Conservation (phyloP, 2,113 vertebrate species). For the Pelmatolapia mariae region DNA sequence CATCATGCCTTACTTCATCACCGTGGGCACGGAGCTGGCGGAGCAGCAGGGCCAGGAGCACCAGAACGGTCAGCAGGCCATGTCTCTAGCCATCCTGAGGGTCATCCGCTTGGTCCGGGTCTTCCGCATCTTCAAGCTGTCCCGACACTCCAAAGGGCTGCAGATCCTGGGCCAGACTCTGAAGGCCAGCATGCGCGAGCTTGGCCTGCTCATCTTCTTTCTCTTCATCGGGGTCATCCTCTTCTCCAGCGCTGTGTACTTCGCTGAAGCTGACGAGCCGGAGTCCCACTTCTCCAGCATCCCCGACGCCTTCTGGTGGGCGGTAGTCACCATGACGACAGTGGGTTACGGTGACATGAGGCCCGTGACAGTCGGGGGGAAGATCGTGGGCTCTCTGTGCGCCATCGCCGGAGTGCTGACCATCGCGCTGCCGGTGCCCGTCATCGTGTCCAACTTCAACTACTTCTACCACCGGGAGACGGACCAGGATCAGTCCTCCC, state of each 20-base stretch:
- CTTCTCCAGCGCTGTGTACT: slow-evolving; percentile 95
- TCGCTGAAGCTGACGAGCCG: slow-evolving; percentile 88
- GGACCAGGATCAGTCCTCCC: slow-evolving; percentile 83
- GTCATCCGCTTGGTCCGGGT: slow-evolving; percentile 93
- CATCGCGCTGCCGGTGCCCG: slow-evolving; percentile 93
- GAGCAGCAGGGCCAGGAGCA: slow-evolving; percentile 80
- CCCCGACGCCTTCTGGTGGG: slow-evolving; percentile 98
- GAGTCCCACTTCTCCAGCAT: slow-evolving; percentile 96
- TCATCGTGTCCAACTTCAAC: slow-evolving; percentile 98
- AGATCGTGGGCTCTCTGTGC: slow-evolving; percentile 93
- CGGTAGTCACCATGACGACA: slow-evolving; percentile 95
- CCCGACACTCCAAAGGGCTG: slow-evolving; percentile 91
- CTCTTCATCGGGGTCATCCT: slow-evolving; percentile 96
- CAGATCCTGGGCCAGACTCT: slow-evolving; percentile 95
- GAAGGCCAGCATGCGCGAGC: slow-evolving; percentile 94
- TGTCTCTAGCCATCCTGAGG: slow-evolving; percentile 93
- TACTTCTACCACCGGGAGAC: slow-evolving; percentile 97
- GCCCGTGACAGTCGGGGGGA: slow-evolving; percentile 90
- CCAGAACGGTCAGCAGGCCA: slow-evolving; percentile 88
- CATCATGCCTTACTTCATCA: slow-evolving; percentile 97
- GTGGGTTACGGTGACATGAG: slow-evolving; percentile 97
- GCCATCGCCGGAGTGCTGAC: slow-evolving; percentile 95
- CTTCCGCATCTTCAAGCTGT: slow-evolving; percentile 95
- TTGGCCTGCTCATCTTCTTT: slow-evolving; percentile 96
- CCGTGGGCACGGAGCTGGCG: slow-evolving; percentile 89